Evolutionary conservation across 2,113 vertebrate genomes (phyloP), one percentile per base, ranked within the genome.

Genomic region (Irena cyanogastra): DNA sequence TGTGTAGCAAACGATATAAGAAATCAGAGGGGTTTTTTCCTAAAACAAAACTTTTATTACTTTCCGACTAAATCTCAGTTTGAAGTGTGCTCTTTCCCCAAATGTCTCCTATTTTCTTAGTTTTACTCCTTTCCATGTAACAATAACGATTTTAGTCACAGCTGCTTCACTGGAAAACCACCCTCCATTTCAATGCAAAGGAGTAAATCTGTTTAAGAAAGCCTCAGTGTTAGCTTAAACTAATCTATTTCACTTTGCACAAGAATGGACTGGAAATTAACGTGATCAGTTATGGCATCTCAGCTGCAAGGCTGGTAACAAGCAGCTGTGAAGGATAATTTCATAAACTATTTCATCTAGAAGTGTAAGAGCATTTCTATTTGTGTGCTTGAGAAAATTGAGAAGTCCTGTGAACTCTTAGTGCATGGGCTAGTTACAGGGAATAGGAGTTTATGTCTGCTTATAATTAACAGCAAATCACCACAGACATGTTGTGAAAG

Each of bases 221-320:
- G 39, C 42, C 50, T 74, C 79, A 54, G 63, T 65, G 75, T 71
- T 88, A 92, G 88, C 96, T 97, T 93, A 88, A 96, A 93, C 79
- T 39, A 88, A 96, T 97, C 68, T 88, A 59, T 95, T 96, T 93
- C 72, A 88, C 94, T 96, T 95, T 86, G 39, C 42, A 83, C 76
- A 90, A 87, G 94, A 93, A 88, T 33, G 88, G 79, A 66, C 85
- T 88, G 54, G 33, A 95, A 97, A 93, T 95, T 94, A 94, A 65
- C 90, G 74, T 83, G 83, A 96, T 96, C 63, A 28, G 88, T 90
- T 94, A 95, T 70, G 83, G 42, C 13, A 3, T 86, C 71, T 95
- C 90, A 77, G 86, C 90, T 94, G 71, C 59, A 42, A 92, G 75
- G 30, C 66, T 80, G 88, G 82, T 83, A 95, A 66, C 79, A 93